Evolutionary conservation across 2,888 invertebrate species (phyloP).

Genomic region (Lasioglossum malachurum): DNA sequence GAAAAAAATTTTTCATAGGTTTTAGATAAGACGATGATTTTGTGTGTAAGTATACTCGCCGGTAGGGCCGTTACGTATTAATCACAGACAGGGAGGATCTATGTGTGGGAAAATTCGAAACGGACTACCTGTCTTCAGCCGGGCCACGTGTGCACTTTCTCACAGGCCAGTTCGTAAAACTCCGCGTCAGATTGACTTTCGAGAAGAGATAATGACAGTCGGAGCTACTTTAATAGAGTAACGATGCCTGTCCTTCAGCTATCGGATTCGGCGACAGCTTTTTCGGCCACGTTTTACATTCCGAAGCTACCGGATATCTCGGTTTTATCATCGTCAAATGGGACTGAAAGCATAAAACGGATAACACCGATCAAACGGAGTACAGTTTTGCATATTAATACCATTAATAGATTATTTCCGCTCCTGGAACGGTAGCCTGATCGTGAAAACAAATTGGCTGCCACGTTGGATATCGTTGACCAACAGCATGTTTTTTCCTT

Average conservation of each 20-base stretch:
- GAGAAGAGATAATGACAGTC: slow-evolving; percentile 54
- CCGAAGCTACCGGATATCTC: neutral
- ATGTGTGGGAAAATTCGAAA: slow-evolving; percentile 56
- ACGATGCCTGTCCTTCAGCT: slow-evolving; percentile 29
- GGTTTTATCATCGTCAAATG: slow-evolving; percentile 23
- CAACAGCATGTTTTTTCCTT: neutral
- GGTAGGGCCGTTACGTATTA: slow-evolving; percentile 42
- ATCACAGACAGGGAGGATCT: slow-evolving; percentile 34
- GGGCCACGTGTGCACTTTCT: slow-evolving; percentile 54
- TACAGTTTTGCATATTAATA: slow-evolving; percentile 18
- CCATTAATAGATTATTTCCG: slow-evolving; percentile 9
- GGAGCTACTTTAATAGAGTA: slow-evolving; percentile 40
- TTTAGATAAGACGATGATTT: slow-evolving; percentile 35
- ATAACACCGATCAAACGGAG: slow-evolving; percentile 1
- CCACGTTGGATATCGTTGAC: neutral
- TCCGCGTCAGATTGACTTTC: slow-evolving; percentile 53
- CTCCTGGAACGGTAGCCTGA: neutral
- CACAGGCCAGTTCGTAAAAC: slow-evolving; percentile 32
- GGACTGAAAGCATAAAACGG: neutral
- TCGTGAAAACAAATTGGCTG: neutral
- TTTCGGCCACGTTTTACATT: slow-evolving; percentile 23
- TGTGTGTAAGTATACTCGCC: slow-evolving; percentile 16
- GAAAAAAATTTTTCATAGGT: slow-evolving; percentile 15
- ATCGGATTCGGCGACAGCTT: slow-evolving; percentile 24
- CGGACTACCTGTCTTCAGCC: slow-evolving; percentile 72